Conservation (phyloP, 2,797 vertebrate genomes). For the Orestias chungarensis region DNA sequence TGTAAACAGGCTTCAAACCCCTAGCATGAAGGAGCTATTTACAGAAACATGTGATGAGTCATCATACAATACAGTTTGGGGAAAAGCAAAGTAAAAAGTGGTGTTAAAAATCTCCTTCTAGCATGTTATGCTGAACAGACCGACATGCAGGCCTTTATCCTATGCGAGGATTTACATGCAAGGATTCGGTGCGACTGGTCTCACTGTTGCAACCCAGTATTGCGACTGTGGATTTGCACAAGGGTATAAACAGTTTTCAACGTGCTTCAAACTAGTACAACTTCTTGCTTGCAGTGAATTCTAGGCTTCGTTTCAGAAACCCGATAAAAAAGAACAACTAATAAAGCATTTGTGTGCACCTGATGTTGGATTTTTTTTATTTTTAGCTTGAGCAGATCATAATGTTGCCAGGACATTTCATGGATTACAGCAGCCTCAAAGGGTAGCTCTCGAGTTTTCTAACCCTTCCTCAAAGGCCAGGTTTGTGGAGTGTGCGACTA, state of each 20-base stretch:
- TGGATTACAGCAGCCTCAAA: neutral
- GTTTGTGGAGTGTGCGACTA: neutral
- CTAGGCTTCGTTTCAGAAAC: neutral
- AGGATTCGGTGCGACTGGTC: slow-evolving; percentile 14
- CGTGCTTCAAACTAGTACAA: neutral
- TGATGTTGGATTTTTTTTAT: neutral
- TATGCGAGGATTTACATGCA: slow-evolving; percentile 11
- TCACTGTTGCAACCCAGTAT: slow-evolving; percentile 4
- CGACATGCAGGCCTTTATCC: too few relatives aligned
- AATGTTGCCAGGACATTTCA: neutral
- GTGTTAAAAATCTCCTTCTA: slow-evolving; percentile 30
- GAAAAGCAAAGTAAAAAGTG: slow-evolving; percentile 17
- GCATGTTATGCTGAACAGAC: too few relatives aligned
- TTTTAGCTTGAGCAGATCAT: neutral
- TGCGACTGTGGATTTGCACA: slow-evolving; percentile 1
- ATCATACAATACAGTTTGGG: slow-evolving; percentile 25
- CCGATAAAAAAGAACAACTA: neutral
- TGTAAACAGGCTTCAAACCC: slow-evolving; percentile 26
- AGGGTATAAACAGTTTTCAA: neutral
- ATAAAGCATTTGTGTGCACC: neutral
- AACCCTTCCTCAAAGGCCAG: neutral
- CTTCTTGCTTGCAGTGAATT: neutral
- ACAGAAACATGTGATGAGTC: slow-evolving; percentile 46
- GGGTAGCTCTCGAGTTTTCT: neutral
- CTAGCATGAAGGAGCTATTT: slow-evolving; percentile 40